Percentiles rank a stretch among this genome's conserved stretches.
Conservation (phyloP, 2,888 invertebrate species). For the Tubulanus polymorphus region DNA sequence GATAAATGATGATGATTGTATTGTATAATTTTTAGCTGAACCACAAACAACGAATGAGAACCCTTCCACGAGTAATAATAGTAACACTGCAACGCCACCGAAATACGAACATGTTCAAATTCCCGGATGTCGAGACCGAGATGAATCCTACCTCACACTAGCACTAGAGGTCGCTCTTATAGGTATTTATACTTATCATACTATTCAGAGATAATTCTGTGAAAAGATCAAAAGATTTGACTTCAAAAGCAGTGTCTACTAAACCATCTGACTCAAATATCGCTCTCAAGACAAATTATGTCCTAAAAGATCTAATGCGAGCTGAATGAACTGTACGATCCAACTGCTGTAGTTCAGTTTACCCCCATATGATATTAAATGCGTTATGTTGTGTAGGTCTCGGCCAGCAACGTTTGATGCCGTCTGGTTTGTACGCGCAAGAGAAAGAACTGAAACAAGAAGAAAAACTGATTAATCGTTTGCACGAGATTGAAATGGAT, state of each 20-base stretch:
- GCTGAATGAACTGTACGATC: too few relatives aligned
- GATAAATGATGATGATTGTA: too few relatives aligned
- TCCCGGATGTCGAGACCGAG: constrained; percentile 69
- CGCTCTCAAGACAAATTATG: too few relatives aligned
- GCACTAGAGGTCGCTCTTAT: constrained; percentile 76
- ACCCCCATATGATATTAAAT: too few relatives aligned
- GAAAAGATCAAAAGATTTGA: too few relatives aligned
- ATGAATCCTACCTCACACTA: constrained; percentile 66
- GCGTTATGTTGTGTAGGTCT: constrained; percentile 55
- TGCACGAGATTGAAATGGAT: constrained; percentile 75
- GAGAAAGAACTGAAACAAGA: constrained; percentile 71
- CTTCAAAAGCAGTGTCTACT: too few relatives aligned
- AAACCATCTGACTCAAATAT: too few relatives aligned
- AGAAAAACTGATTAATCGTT: constrained; percentile 70
- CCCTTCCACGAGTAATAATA: constrained; percentile 25
- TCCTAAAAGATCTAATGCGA: too few relatives aligned
- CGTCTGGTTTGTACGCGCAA: constrained; percentile 75
- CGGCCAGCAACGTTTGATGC: constrained; percentile 75
- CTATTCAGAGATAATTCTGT: too few relatives aligned
- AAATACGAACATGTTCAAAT: constrained; percentile 72
- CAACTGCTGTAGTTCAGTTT: too few relatives aligned
- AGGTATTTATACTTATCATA: constrained; percentile 52
- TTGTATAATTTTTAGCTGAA: too few relatives aligned
- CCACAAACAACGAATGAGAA: too few relatives aligned
- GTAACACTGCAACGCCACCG: constrained; percentile 36